phyloP scores from a whole-genome alignment of 2,113 vertebrate genomes.

The Erythrocercus mccallii region DNA sequence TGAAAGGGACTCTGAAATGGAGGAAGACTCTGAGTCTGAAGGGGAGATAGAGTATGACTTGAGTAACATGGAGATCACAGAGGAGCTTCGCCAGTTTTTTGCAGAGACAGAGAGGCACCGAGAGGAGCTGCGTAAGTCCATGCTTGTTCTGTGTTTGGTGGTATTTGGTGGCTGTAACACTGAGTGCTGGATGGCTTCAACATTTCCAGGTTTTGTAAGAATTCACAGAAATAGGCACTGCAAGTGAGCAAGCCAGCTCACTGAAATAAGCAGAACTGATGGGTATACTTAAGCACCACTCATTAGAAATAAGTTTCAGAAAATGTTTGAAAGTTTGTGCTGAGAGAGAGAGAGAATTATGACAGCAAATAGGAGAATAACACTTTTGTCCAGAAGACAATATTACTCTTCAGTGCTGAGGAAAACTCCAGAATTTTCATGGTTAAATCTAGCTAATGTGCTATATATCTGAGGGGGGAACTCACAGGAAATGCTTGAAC shows the following conservation, averaged over 20 bases:
- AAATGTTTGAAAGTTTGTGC: not conserved
- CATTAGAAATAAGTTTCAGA: not conserved
- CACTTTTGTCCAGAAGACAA: not conserved
- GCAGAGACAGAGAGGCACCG: conserved; percentile 86
- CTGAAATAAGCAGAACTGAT: not conserved
- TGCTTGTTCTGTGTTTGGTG: not conserved
- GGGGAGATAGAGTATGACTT: conserved; percentile 84
- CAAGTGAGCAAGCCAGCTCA: not conserved
- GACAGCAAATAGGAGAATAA: not conserved
- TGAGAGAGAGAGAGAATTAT: not conserved
- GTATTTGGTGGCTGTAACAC: not conserved
- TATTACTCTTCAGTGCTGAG: not conserved
- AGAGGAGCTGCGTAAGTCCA: conserved; percentile 86
- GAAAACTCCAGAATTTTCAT: not conserved
- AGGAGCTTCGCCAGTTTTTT: conserved; percentile 93
- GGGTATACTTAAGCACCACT: not conserved
- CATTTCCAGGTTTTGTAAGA: not conserved
- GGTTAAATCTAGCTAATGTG: not conserved
- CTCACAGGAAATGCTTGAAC: conserved; percentile 24
- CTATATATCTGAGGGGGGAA: not conserved
- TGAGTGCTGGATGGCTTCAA: not conserved
- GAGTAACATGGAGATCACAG: conserved; percentile 94
- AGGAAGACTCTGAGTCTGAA: conserved; percentile 55
- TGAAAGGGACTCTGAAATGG: not conserved
- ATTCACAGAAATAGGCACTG: not conserved